Base-by-base conservation (phyloP, 2,888 invertebrate species). In the Seira musarum region DNA sequence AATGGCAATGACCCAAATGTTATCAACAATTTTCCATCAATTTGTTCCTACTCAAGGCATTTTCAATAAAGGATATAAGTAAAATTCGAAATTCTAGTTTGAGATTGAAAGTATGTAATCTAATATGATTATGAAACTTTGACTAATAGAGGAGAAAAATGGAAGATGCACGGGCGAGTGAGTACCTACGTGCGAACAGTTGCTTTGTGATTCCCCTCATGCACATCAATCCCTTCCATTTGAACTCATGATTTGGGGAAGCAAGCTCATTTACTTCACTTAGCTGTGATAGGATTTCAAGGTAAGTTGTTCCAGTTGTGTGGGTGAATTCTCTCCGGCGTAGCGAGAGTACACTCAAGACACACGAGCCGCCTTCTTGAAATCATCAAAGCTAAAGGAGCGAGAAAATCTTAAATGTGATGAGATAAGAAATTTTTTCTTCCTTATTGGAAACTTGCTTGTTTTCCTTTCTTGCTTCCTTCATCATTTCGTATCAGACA, bases 231-330 rank as follows among this genome's bases (percentile, higher is more conserved):
- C 8, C 30, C 30, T 30, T 30, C 30, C 30, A 30, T 30, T 53
- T 53, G 17, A 53, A 53, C 53, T 53, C 15, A n/a, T n/a, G 15
- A 53, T 53, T 17, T 21, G 21, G 60, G 19, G 19, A 60, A 60
- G 53, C 53, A 53, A 46, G 73, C 46, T 24, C 73, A 46, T 65
- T 73, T 73, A 73, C 63, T 73, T 73, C 65, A 61, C 30, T 30
- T 49, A 60, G 24, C 57, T 63, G 72, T 64, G 72, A 73, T 65
- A 49, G 65, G 65, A 65, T 73, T 73, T 73, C 49, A 49, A 73
- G 65, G 53, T 64, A 53, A 35, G 49, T 21, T 60, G n/a, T 21
- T 60, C 21, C 60, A 60, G 49, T 60, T 60, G 60, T 53, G 60
- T 15, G n/a, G 60, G 21, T 60, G 60, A 21, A 13, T 30, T 30